Conservation (phyloP, 1,140 invertebrate genomes). For the Drosophila simulans region DNA sequence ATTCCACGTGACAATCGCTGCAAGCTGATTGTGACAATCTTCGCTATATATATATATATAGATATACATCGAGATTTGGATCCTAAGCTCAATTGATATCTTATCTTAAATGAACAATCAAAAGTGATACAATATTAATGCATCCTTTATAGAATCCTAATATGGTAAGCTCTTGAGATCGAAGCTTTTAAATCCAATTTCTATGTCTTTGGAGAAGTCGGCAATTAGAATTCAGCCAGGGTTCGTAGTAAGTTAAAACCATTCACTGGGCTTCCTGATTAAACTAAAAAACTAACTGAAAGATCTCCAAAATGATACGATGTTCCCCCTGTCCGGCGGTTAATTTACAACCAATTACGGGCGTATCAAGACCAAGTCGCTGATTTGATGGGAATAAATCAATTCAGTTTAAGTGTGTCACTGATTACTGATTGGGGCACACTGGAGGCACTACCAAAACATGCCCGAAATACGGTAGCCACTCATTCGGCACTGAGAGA, state of each 20-base stretch:
- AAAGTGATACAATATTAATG: background rate
- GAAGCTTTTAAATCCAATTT: no score
- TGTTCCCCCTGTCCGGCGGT: slow-evolving; percentile 4
- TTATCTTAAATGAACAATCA: background rate
- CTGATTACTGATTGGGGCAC: slow-evolving; percentile 69
- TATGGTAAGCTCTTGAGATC: no score
- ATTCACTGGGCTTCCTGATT: background rate
- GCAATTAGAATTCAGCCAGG: background rate
- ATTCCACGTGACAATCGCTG: slow-evolving; percentile 3
- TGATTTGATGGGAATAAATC: slow-evolving; percentile 82
- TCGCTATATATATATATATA: background rate
- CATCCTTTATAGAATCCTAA: background rate
- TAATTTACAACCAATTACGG: slow-evolving; percentile 84
- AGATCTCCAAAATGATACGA: slow-evolving; percentile 24
- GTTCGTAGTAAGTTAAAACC: background rate
- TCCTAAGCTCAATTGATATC: background rate
- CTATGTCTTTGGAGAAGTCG: no score
- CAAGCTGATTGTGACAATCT: slow-evolving; percentile 1
- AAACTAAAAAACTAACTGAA: background rate
- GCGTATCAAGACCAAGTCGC: slow-evolving; percentile 63
- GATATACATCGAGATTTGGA: background rate
- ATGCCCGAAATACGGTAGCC: slow-evolving; percentile 13
- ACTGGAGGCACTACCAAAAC: slow-evolving; percentile 22
- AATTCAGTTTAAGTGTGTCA: slow-evolving; percentile 81
- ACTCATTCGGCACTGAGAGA: slow-evolving; percentile 10